Conservation (phyloP, 64 coral and sea anemone genomes). For the Anthopleura sola region DNA sequence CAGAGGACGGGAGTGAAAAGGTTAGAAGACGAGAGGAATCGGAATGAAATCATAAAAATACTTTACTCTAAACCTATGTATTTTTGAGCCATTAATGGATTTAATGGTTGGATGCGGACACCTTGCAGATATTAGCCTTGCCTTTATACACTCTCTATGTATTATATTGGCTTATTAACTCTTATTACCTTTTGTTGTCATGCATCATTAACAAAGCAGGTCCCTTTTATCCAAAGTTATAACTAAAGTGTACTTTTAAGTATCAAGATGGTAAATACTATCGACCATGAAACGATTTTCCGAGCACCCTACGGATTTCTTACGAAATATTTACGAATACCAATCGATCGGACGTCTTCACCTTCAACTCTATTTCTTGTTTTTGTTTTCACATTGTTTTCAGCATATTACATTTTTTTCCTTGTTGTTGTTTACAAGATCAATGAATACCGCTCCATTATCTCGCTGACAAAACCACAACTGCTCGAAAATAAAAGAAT, state of each 20-base stretch:
- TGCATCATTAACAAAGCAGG: not conserved
- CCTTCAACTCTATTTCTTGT: not conserved
- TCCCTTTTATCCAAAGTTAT: not conserved
- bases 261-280: not conserved
- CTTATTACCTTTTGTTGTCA: not conserved
- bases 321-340: not conserved
- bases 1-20: too few species aligned
- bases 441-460: not conserved
- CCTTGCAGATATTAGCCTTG: not conserved
- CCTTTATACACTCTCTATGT: not conserved
- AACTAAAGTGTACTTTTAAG: not conserved
- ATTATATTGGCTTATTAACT: slow-evolving; percentile 8
- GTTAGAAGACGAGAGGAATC: too few species aligned
- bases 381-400: not conserved
- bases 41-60: too few species aligned
- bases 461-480: not conserved
- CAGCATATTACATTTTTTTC: not conserved
- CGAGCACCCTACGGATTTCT: not conserved
- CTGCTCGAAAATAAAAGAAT: not conserved
- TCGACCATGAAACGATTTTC: not conserved
- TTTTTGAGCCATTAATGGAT: not conserved
- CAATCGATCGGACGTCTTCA: not conserved
- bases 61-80: too few species aligned
- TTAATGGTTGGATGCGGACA: slow-evolving; percentile 2
- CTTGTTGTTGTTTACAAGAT: not conserved